Conservation (phyloP, 2,888 invertebrate genomes). For the Leptogaster cylindrica region DNA sequence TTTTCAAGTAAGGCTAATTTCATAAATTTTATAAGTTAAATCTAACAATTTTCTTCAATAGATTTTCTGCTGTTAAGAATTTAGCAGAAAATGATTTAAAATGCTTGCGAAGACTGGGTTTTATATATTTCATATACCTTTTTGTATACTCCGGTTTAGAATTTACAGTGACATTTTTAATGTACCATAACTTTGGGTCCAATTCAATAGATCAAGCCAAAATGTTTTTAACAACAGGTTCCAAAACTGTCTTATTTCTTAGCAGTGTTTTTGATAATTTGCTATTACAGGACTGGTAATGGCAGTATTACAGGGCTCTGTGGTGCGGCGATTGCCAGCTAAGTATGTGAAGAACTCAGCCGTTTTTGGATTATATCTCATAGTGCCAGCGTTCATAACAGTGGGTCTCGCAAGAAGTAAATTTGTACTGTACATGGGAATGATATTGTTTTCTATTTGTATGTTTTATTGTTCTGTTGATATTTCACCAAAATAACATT, state of each 20-base stretch:
- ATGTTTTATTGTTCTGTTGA: too few relatives aligned
- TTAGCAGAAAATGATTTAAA: conserved; percentile 68
- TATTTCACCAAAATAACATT: conserved; percentile 47
- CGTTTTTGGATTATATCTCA: conserved; percentile 77
- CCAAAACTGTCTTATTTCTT: too few relatives aligned
- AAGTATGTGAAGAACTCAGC: conserved; percentile 75
- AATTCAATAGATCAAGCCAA: conserved; percentile 96
- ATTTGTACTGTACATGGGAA: conserved; percentile 76
- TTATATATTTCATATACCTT: conserved; percentile 87
- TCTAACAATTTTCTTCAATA: conserved; percentile 63
- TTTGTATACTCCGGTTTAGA: conserved; percentile 96
- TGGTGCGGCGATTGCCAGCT: conserved; percentile 79
- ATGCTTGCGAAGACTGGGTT: conserved; percentile 72
- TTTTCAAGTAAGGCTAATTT: conserved; percentile 61
- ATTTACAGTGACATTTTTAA: conserved; percentile 95
- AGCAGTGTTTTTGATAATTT: conserved; percentile 10
- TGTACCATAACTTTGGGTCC: conserved; percentile 89
- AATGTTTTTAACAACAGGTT: conserved; percentile 94
- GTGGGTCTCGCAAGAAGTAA: conserved; percentile 75
- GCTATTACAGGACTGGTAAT: conserved; percentile 72
- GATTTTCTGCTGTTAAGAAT: conserved; percentile 73
- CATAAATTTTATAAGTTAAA: conserved; percentile 15
- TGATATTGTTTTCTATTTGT: conserved; percentile 90
- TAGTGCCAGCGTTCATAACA: conserved; percentile 84
- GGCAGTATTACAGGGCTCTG: conserved; percentile 89